A percentile compares a stretch with the other conserved stretches of the same genome.
Evolutionary conservation across 2,888 invertebrate genomes (phyloP).

Genomic region (Dione vanillae): DNA sequence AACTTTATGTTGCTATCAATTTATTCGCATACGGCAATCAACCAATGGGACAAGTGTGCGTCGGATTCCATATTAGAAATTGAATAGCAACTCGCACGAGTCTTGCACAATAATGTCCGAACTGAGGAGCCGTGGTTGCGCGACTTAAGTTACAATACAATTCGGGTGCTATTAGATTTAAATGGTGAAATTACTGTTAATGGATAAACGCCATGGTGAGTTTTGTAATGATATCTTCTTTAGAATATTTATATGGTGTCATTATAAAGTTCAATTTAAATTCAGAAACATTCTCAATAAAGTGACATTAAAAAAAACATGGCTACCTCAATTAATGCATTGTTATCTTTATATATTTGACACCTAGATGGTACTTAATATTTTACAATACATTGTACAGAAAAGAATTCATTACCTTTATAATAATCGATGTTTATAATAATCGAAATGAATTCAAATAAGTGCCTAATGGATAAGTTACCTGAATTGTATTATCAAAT

Average conservation of each 20-base stretch:
- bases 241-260: background rate
- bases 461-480: too few species aligned
- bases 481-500: too few species aligned
- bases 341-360: background rate
- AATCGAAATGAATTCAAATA: too few species aligned
- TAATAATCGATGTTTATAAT: too few species aligned
- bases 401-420: too few species aligned
- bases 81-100: conserved; percentile 78
- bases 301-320: conserved; percentile 5
- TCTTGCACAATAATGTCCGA: conserved; percentile 76
- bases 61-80: conserved; percentile 79
- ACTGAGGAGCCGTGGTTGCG: conserved; percentile 59
- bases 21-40: conserved; percentile 65
- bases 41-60: conserved; percentile 71
- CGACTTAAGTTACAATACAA: conserved; percentile 55
- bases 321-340: conserved; percentile 12
- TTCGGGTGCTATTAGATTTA: conserved; percentile 49
- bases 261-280: background rate
- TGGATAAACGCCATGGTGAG: conserved; percentile 54
- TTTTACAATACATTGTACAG: background rate
- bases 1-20: conserved; percentile 61
- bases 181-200: conserved; percentile 52
- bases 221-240: conserved; percentile 5
- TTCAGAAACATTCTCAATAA: background rate
- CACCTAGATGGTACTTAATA: background rate